Percentiles rank a stretch among this genome's conserved stretches.
These are phyloP conservation scores for Neomonachus schauinslandi DNA, from an alignment of 2,113 vertebrate species.

Conservation along the genomic window DNA sequence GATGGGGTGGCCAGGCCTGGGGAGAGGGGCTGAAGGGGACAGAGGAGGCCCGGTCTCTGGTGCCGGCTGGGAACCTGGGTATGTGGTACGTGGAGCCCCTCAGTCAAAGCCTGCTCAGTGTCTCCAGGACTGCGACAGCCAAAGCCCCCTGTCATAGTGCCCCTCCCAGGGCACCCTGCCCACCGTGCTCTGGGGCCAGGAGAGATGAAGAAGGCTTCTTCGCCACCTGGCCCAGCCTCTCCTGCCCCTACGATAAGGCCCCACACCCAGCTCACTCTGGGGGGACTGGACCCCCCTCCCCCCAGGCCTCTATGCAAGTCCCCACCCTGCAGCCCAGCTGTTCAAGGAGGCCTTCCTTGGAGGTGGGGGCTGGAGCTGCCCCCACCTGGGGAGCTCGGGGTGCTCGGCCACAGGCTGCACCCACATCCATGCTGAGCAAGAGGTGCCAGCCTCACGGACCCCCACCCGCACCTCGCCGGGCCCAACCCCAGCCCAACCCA, in stretches of 20 bases:
- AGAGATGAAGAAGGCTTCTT: not conserved
- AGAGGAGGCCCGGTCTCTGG: not conserved
- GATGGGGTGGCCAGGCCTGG: not conserved
- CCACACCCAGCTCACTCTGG: conserved; percentile 59
- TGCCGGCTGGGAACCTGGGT: not conserved
- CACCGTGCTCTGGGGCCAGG: not conserved
- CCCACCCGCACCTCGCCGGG: not conserved
- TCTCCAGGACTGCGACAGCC: not conserved
- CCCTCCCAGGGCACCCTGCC: not conserved
- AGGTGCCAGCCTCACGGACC: not conserved
- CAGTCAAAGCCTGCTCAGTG: not conserved
- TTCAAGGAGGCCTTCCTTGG: not conserved
- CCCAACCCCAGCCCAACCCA: not conserved
- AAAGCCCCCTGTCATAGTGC: not conserved
- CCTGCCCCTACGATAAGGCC: not conserved
- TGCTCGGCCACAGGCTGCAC: not conserved
- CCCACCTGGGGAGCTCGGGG: not conserved
- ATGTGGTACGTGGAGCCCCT: not conserved
- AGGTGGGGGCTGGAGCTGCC: not conserved
- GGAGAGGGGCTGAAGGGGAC: not conserved
- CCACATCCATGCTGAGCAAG: not conserved
- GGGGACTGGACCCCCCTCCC: conserved; percentile 6
- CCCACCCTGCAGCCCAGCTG: not conserved
- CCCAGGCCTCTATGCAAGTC: conserved; percentile 75
- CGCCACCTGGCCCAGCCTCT: not conserved